Evolutionary conservation across 2,888 invertebrate species (phyloP).

Genomic region (Liposcelis brunnea): DNA sequence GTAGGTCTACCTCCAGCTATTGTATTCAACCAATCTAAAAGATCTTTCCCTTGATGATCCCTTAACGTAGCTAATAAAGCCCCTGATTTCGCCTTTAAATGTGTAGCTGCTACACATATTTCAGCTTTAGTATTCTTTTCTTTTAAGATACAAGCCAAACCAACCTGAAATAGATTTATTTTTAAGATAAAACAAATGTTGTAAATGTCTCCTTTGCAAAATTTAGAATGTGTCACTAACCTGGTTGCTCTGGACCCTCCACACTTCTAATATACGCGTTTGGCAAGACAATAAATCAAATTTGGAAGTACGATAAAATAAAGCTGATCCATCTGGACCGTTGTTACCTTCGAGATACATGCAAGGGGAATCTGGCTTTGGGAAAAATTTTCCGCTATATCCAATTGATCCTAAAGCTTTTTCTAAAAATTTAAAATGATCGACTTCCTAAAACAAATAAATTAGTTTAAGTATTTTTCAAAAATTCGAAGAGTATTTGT

Average conservation of each 20-base stretch:
- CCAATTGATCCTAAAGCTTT: constrained; percentile 42
- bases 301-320: constrained; percentile 47
- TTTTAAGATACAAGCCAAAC: constrained; percentile 37
- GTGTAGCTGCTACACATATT: constrained; percentile 50
- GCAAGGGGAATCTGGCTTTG: constrained; percentile 63
- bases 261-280: constrained; percentile 46
- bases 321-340: constrained; percentile 63
- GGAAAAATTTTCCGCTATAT: constrained; percentile 49
- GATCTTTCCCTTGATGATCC: constrained; percentile 52
- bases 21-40: constrained; percentile 36
- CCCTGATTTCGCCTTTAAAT: constrained; percentile 53
- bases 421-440: constrained; percentile 51
- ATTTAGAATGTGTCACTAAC: no score
- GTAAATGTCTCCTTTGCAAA: no score
- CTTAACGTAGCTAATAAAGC: constrained; percentile 45
- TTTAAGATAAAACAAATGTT: no score
- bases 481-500: no score
- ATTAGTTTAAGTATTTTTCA: no score
- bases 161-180: constrained; percentile 37
- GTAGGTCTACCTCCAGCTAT: constrained; percentile 35
- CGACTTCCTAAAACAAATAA: constrained; percentile 41
- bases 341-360: constrained; percentile 50
- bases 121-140: constrained; percentile 37
- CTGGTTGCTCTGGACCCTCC: constrained; percentile 56
- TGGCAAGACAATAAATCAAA: constrained; percentile 40